Conservation (phyloP, 2,797 vertebrate genomes). For the Channallabes apus region DNA sequence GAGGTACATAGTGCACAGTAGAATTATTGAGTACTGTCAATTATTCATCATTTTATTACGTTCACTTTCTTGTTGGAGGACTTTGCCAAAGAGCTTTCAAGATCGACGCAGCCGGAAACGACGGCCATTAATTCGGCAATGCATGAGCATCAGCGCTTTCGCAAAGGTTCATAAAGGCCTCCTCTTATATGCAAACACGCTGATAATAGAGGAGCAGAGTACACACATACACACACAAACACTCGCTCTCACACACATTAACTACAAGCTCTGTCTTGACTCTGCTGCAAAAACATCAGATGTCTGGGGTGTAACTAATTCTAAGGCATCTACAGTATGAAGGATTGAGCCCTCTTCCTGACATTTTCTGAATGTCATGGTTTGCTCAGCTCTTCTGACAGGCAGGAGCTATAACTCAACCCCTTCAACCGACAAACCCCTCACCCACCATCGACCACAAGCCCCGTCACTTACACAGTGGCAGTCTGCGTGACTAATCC, state of each 20-base stretch:
- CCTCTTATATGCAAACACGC: background rate
- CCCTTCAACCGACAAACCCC: slow-evolving; percentile 2
- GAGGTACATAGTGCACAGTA: background rate
- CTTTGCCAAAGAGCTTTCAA: slow-evolving; percentile 8
- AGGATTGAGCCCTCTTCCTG: slow-evolving; percentile 33
- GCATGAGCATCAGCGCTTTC: slow-evolving; percentile 23
- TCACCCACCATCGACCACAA: slow-evolving; percentile 31
- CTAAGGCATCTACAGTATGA: slow-evolving; percentile 44
- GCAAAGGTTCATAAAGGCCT: slow-evolving; percentile 22
- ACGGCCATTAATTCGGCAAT: background rate
- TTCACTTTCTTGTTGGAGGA: slow-evolving; percentile 41
- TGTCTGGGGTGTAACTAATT: slow-evolving; percentile 42
- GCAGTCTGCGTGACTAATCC: slow-evolving; percentile 43
- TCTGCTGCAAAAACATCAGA: slow-evolving; percentile 27
- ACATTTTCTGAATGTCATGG: slow-evolving; percentile 49
- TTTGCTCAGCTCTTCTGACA: slow-evolving; percentile 38
- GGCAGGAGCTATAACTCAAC: slow-evolving; percentile 38
- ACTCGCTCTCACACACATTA: slow-evolving; percentile 6
- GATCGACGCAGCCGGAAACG: slow-evolving; percentile 26
- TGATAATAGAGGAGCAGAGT: slow-evolving; percentile 59
- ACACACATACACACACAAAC: slow-evolving; percentile 23
- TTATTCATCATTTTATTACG: slow-evolving; percentile 31
- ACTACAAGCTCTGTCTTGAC: background rate
- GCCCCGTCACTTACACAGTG: slow-evolving; percentile 38
- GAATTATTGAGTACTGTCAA: background rate